A percentile compares a stretch with the other conserved stretches of the same genome.
phyloP scores from a whole-genome alignment of 2,888 invertebrate species.

The Dendrolimus houi region DNA sequence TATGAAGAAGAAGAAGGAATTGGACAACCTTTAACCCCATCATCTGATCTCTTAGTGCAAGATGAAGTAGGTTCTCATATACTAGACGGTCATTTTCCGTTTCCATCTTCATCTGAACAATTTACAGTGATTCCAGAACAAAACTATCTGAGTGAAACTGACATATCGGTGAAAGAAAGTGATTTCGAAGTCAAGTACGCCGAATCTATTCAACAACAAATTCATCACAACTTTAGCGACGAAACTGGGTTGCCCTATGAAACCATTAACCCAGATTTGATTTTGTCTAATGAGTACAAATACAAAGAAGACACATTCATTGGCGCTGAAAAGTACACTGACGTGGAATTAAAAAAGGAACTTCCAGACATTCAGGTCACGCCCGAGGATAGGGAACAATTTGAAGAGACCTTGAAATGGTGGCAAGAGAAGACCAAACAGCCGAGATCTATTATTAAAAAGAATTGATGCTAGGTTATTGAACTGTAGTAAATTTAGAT shows the following conservation, averaged over 20 bases:
- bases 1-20: constrained; percentile 79
- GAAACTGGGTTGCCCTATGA: constrained; percentile 38
- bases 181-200: constrained; percentile 70
- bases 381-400: constrained; percentile 63
- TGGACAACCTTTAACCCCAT: constrained; percentile 71
- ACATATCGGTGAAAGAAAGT: constrained; percentile 50
- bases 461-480: constrained; percentile 12
- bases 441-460: constrained; percentile 32
- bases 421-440: constrained; percentile 69
- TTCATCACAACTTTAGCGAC: constrained; percentile 35
- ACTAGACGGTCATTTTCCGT: constrained; percentile 68
- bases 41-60: constrained; percentile 61
- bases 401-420: constrained; percentile 70
- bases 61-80: constrained; percentile 69
- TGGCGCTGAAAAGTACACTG: constrained; percentile 59
- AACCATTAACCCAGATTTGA: constrained; percentile 46
- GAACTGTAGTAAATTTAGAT: constrained; percentile 23
- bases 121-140: constrained; percentile 71
- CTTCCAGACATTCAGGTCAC: constrained; percentile 67
- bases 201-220: constrained; percentile 49
- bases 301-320: constrained; percentile 53
- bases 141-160: constrained; percentile 54
- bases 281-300: constrained; percentile 46
- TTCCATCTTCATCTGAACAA: constrained; percentile 66
- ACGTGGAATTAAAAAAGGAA: constrained; percentile 64